Conservation (phyloP, 1,140 invertebrate species). For the Musca domestica region DNA sequence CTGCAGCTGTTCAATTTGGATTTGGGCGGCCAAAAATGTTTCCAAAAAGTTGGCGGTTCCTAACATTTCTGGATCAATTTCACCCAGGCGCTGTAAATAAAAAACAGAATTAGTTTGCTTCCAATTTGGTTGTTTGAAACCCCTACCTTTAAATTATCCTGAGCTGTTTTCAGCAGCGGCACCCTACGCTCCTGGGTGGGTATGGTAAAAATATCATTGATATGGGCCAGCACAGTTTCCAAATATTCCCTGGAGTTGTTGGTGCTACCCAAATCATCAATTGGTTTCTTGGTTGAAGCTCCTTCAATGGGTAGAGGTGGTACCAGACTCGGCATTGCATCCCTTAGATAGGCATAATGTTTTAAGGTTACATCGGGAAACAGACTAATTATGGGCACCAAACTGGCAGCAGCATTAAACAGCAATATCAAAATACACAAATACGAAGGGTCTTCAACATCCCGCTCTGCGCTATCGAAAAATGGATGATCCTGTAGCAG, state of each 20-base stretch:
- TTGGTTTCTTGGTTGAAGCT: conserved; percentile 37
- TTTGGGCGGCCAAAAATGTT: conserved; percentile 71
- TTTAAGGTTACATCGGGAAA: conserved; percentile 88
- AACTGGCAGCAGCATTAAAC: conserved; percentile 88
- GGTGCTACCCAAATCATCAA: conserved; percentile 36
- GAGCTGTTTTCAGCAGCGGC: conserved; percentile 68
- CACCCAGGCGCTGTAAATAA: conserved; percentile 61
- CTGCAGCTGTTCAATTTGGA: conserved; percentile 56
- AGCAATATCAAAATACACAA: conserved; percentile 89
- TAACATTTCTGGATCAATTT: conserved; percentile 78
- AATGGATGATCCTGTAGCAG: conserved; percentile 92
- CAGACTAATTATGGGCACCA: conserved; percentile 86
- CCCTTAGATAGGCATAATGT: conserved; percentile 93
- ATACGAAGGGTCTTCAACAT: conserved; percentile 93
- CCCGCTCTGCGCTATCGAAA: conserved; percentile 92
- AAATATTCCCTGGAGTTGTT: conserved; percentile 63
- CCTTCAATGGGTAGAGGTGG: conserved; percentile 73
- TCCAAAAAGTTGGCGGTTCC: conserved; percentile 84
- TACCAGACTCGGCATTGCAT: conserved; percentile 90
- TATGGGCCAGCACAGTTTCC: conserved; percentile 69
- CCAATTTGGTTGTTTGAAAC: not conserved
- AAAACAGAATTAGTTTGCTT: not conserved
- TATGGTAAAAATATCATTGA: conserved; percentile 65
- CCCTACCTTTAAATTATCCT: conserved; percentile 64
- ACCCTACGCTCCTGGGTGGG: conserved; percentile 37